phyloP scores from a whole-genome alignment of 35 echinoderm and acorn worm species.

The Patiria miniata region DNA sequence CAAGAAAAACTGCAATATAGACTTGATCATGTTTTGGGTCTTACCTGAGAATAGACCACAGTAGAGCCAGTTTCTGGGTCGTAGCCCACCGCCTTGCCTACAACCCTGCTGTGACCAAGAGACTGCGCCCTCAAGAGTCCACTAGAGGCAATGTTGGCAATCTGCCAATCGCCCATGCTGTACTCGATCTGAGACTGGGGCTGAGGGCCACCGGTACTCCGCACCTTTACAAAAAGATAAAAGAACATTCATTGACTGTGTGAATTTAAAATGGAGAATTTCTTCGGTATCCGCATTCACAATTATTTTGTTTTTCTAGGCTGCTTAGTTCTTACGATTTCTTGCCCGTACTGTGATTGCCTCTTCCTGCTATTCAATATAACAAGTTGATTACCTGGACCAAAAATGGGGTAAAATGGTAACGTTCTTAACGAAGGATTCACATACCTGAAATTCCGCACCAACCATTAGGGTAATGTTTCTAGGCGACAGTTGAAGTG shows the following conservation, averaged over 20 bases:
- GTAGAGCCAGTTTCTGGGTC: slow-evolving; percentile 79
- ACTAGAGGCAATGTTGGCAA: slow-evolving; percentile 70
- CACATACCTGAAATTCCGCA: slow-evolving; percentile 76
- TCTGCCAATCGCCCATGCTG: slow-evolving; percentile 56
- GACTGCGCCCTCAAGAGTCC: slow-evolving; percentile 71
- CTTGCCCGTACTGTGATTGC: no score
- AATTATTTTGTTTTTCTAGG: no score
- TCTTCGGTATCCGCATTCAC: no score
- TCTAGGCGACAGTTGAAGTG: slow-evolving; percentile 69
- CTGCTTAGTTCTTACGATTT: no score
- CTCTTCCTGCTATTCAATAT: no score
- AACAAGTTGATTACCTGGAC: no score
- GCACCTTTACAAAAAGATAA: slow-evolving; percentile 52
- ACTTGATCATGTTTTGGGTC: no score
- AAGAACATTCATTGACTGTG: no score
- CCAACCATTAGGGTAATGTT: slow-evolving; percentile 90
- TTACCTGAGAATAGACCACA: slow-evolving; percentile 83
- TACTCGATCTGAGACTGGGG: slow-evolving; percentile 84
- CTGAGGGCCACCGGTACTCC: slow-evolving; percentile 87
- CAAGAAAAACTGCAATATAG: no score
- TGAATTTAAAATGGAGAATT: no score
- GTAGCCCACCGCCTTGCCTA: slow-evolving; percentile 72
- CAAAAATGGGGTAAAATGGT: no score
- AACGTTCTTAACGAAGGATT: no score
- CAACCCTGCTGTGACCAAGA: slow-evolving; percentile 72